A percentile compares a stretch with the other conserved stretches of the same genome.
These are phyloP conservation scores for Spinus olivaceus DNA, from an alignment of 2,797 vertebrate species.

Conservation along the genomic window DNA sequence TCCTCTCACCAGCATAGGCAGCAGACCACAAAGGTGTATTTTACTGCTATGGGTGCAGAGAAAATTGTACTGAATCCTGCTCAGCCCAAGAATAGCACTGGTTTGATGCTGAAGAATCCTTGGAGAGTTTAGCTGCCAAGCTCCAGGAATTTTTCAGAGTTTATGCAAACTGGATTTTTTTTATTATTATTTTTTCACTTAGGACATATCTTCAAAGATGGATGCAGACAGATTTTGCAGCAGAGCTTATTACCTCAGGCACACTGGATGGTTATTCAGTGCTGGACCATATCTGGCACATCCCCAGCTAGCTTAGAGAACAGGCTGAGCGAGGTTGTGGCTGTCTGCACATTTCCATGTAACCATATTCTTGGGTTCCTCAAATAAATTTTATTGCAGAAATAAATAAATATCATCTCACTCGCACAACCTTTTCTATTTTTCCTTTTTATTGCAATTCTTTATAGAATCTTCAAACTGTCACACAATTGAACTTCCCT, in stretches of 20 bases:
- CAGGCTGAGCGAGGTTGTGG: not conserved
- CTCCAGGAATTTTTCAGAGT: not conserved
- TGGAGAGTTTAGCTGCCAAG: not conserved
- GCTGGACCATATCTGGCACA: not conserved
- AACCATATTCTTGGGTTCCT: not conserved
- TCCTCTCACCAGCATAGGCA: not conserved
- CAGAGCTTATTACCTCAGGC: not conserved
- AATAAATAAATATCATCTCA: not conserved
- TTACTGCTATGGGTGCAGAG: not conserved
- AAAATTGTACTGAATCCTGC: not conserved
- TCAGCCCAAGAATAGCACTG: not conserved
- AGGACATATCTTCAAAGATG: not conserved
- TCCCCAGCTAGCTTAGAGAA: not conserved
- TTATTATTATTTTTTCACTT: not conserved
- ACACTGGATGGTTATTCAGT: not conserved
- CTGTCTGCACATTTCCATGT: not conserved
- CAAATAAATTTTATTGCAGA: not conserved
- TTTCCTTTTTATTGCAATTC: conserved; percentile 38
- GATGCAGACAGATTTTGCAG: not conserved
- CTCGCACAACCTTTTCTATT: not conserved
- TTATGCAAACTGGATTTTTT: not conserved
- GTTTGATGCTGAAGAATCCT: not conserved
- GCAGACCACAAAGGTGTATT: not conserved
- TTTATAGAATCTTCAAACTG: conserved; percentile 2
- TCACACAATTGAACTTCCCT: conserved; percentile 22